Evolutionary conservation across 2,888 invertebrate genomes (phyloP).

Genomic region (Tupiocoris notatus): DNA sequence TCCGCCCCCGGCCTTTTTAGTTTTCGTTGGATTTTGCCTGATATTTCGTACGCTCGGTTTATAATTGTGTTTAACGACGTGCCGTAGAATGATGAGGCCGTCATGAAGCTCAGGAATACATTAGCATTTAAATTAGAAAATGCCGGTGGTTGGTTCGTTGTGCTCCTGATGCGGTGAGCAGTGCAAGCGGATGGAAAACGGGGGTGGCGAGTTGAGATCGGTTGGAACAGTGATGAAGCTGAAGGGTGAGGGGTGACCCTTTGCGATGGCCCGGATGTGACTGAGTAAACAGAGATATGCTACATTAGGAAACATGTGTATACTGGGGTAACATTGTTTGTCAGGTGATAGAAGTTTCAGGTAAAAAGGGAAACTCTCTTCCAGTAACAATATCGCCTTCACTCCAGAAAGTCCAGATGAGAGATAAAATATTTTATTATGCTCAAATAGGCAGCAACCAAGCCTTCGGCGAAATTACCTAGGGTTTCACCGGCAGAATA

Average conservation of each 20-base stretch:
- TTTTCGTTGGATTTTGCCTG: slow-evolving; percentile 1
- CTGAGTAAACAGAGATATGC: slow-evolving; percentile 44
- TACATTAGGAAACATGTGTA: slow-evolving; percentile 44
- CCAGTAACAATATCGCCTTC: slow-evolving; percentile 17
- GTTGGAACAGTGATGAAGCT: not conserved
- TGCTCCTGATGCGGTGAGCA: not conserved
- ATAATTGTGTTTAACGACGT: slow-evolving; percentile 41
- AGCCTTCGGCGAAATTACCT: no score
- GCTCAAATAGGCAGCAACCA: no score
- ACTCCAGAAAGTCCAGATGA: slow-evolving; percentile 11
- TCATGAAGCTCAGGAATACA: slow-evolving; percentile 33
- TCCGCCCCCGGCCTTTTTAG: not conserved
- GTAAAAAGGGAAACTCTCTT: slow-evolving; percentile 15
- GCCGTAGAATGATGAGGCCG: slow-evolving; percentile 37
- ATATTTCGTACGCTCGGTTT: slow-evolving; percentile 37
- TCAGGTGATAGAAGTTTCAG: slow-evolving; percentile 41
- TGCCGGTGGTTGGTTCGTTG: no score
- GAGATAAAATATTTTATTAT: slow-evolving; percentile 17
- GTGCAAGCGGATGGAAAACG: not conserved
- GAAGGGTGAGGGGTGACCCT: not conserved
- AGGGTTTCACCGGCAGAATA: no score
- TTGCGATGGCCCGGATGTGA: slow-evolving; percentile 35
- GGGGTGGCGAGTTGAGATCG: not conserved
- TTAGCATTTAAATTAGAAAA: slow-evolving; percentile 43
- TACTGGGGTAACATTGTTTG: slow-evolving; percentile 44